Evolutionary conservation across 2,113 vertebrate species (phyloP), one percentile per base, ranked within the genome.

Genomic region (Microcebus ravelobensis): DNA sequence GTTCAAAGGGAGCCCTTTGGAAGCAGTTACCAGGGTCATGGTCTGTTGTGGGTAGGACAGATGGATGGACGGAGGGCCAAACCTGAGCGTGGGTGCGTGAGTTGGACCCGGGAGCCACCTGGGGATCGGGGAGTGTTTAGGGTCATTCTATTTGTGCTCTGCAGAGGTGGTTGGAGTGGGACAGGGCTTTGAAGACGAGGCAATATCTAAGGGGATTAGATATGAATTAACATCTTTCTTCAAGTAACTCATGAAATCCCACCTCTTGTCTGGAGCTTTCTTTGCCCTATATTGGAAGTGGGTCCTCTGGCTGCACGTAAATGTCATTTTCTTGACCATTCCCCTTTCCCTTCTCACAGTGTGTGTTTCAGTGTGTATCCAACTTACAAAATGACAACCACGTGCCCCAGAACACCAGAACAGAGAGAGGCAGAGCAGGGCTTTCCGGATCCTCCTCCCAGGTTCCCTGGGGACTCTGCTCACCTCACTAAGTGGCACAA

Each of bases 51-150:
- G 10, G 18, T 45, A 48, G 50, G 21, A 10, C 1, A 7, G 11
- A n/a, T 52, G 23, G 2, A 10, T 1, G 8, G 11, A n/a, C 59
- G 27, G 2, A 10, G 0, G 1, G 17, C 52, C 52, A 14, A 13
- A 0, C 1, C 20, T 13, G 73, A 18, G 34, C 4, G 1, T 10
- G 13, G 68, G 18, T 94, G 29, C 13, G 0, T 0, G 8, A 84
- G 25, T 45, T 68, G 9, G 8, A 36, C 5, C 80, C 2, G 39
- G 59, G 36, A 68, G 34, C 57, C 21, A 6, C 13, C 3, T 27
- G n/a, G 17, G 29, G 48, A 14, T 21, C 29, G 0, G 21, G 0
- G 21, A 63, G 48, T 13, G 52, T 55, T 55, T 55, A 59, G 86
- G 23, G 25, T 39, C 80, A 31, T 63, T 71, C 15, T 71, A 0